Conservation (phyloP, 2,888 invertebrate species). For the Nomada ruficornis region DNA sequence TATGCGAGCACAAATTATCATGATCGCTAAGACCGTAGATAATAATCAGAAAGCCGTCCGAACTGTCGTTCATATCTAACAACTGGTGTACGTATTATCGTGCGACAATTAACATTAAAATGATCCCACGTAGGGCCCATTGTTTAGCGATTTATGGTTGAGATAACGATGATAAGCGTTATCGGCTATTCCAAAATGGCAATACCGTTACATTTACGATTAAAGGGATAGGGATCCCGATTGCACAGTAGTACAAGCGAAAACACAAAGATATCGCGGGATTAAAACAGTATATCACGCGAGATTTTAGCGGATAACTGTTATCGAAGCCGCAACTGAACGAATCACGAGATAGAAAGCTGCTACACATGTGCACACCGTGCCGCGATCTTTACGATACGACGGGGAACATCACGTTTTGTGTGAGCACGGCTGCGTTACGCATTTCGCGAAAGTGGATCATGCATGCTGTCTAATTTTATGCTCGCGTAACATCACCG, state of each 20-base stretch:
- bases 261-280: not conserved
- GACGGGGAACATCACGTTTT: not conserved
- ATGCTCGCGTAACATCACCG: not conserved
- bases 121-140: not conserved
- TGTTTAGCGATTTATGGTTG: not conserved
- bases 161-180: conserved; percentile 18
- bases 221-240: not conserved
- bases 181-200: conserved; percentile 21
- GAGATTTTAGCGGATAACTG: not conserved
- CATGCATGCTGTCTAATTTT: conserved; percentile 2
- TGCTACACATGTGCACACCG: not conserved
- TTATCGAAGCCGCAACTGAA: not conserved
- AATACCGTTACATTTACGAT: conserved; percentile 11
- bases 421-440: not conserved
- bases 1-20: too few species aligned
- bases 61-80: too few species aligned
- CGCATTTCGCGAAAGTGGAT: conserved; percentile 14
- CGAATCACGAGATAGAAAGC: not conserved
- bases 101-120: too few species aligned
- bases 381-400: not conserved
- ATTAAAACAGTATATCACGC: not conserved
- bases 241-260: not conserved
- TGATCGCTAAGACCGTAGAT: too few species aligned
- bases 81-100: too few species aligned
- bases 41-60: too few species aligned